Evolutionary conservation across 2,797 vertebrate genomes (phyloP).

Genomic region (Kryptolebias ocellatus): DNA sequence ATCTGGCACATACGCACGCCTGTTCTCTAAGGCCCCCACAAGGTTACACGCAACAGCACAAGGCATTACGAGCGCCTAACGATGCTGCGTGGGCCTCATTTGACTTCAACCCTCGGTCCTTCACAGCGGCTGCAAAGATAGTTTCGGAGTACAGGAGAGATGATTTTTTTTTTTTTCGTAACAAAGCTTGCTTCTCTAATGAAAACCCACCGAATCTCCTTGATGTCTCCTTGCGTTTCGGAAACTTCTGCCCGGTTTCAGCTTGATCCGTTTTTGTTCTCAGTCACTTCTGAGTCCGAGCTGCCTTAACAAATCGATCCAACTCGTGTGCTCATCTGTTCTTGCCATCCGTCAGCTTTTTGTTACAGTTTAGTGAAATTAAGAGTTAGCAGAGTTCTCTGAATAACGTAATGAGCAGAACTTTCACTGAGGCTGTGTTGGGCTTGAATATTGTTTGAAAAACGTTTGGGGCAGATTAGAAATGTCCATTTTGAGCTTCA

Average conservation of each 20-base stretch:
- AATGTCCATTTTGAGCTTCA: not conserved
- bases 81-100: conserved; percentile 82
- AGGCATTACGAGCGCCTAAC: conserved; percentile 76
- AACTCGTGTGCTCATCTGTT: conserved; percentile 20
- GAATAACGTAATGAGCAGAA: conserved; percentile 41
- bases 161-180: conserved; percentile 9
- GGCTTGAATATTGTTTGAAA: conserved; percentile 6
- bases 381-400: conserved; percentile 46
- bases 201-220: conserved; percentile 75
- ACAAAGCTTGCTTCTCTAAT: conserved; percentile 71
- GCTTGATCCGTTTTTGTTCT: conserved; percentile 50
- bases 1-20: conserved; percentile 66
- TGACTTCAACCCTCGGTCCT: conserved; percentile 68
- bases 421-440: not conserved
- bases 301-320: conserved; percentile 56
- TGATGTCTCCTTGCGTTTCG: conserved; percentile 75
- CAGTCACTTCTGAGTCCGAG: conserved; percentile 58
- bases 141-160: conserved; percentile 43
- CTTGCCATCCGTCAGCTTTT: conserved; percentile 54
- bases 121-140: conserved; percentile 43
- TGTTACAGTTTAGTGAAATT: conserved; percentile 39
- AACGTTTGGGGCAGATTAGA: not conserved
- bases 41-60: conserved; percentile 76
- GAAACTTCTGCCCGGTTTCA: conserved; percentile 41
- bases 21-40: conserved; percentile 73